Conservation (phyloP, 35 echinoderm and acorn worm species). For the Ophiothrix spiculata region DNA sequence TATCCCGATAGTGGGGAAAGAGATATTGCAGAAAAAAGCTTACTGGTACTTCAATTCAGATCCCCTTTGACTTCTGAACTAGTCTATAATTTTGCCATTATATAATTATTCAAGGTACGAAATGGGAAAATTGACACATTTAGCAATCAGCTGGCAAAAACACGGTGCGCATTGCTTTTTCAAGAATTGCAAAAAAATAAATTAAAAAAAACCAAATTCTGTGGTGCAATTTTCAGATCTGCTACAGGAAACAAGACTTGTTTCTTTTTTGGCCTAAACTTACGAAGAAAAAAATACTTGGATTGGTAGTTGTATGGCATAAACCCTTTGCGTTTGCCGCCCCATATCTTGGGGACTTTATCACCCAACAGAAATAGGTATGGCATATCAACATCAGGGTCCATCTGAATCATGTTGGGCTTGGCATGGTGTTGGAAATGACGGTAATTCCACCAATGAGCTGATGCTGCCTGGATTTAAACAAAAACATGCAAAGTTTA, state of each 20-base stretch:
- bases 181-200: constrained; percentile 41
- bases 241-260: no score
- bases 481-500: neutral
- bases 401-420: constrained; percentile 53
- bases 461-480: constrained; percentile 57
- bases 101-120: no score
- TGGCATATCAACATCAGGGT: constrained; percentile 59
- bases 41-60: no score
- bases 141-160: no score
- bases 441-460: constrained; percentile 77
- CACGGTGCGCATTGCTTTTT: no score
- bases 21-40: no score
- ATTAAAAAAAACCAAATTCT: constrained; percentile 56
- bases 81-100: no score
- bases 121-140: no score
- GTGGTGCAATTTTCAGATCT: no score
- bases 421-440: constrained; percentile 80
- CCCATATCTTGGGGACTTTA: constrained; percentile 56
- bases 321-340: constrained; percentile 31
- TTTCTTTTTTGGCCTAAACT: no score
- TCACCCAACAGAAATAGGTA: constrained; percentile 64
- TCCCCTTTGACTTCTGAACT: no score
- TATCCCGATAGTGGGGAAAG: no score
- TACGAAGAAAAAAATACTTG: constrained; percentile 67
- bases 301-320: constrained; percentile 69